Evolutionary conservation across 2,888 invertebrate genomes (phyloP).

Genomic region (Plagiodera versicolora): DNA sequence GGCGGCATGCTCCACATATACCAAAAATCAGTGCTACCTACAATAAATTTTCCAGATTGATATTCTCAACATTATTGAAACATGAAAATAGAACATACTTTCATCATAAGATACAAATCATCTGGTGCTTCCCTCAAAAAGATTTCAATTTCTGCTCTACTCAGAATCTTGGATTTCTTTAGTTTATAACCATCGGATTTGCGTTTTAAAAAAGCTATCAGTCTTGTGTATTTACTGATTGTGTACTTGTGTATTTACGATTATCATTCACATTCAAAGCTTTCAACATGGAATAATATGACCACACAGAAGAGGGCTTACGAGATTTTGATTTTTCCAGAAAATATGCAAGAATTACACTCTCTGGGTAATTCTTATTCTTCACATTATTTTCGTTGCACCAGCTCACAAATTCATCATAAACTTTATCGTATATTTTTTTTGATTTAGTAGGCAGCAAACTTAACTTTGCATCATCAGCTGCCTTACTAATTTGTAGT

Average conservation of each 20-base stretch:
- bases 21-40: conserved; percentile 4
- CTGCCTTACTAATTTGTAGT: not conserved
- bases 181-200: conserved; percentile 15
- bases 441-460: not conserved
- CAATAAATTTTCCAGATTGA: not conserved
- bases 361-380: too few species aligned
- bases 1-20: conserved; percentile 5
- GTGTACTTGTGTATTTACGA: too few species aligned
- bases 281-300: conserved; percentile 20
- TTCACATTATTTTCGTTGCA: not conserved
- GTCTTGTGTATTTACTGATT: conserved; percentile 14
- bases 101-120: too few species aligned
- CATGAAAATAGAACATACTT: conserved; percentile 8
- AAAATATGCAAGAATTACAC: conserved; percentile 11
- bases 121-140: conserved; percentile 17
- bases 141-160: conserved; percentile 6
- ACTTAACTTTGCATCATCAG: not conserved
- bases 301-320: conserved; percentile 15
- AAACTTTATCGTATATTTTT: not conserved
- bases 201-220: conserved; percentile 18
- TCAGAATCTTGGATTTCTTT: conserved; percentile 13
- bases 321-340: conserved; percentile 9
- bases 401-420: not conserved
- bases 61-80: conserved; percentile 3
- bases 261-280: conserved; percentile 13